phyloP scores from a whole-genome alignment of 1,140 invertebrate species.

The Drosophila parabipectinata region DNA sequence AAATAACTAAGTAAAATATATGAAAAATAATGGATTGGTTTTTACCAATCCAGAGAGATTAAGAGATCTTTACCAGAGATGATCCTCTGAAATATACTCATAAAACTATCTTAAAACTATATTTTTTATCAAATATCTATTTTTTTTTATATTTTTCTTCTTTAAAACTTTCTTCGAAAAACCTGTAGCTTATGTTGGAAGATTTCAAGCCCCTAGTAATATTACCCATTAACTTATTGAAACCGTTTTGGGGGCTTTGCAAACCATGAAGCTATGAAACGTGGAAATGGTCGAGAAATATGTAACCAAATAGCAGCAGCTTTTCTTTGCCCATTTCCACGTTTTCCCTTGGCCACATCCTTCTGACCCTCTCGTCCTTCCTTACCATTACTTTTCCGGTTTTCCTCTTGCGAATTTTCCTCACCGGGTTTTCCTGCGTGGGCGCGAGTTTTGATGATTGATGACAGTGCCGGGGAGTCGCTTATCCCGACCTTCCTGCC shows the following conservation, averaged over 20 bases:
- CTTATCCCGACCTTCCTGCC: constrained; percentile 38
- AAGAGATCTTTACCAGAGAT: too few species aligned
- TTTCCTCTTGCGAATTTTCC: constrained; percentile 10
- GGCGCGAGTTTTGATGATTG: constrained; percentile 57
- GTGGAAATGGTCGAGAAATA: constrained; percentile 14
- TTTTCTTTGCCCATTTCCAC: constrained; percentile 1
- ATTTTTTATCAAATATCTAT: neutral
- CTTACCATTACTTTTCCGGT: constrained; percentile 6
- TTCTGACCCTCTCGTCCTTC: constrained; percentile 1
- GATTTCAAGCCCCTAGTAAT: neutral
- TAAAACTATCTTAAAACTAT: too few species aligned
- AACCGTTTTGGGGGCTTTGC: constrained; percentile 33
- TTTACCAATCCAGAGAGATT: too few species aligned
- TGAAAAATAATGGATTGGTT: too few species aligned
- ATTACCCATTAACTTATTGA: constrained; percentile 32
- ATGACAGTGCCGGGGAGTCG: constrained; percentile 49
- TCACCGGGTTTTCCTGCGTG: constrained; percentile 25
- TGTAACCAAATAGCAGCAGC: constrained; percentile 8
- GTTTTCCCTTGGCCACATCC: neutral
- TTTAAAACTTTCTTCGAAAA: neutral
- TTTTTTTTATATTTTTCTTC: neutral
- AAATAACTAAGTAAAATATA: too few species aligned
- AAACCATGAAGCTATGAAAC: constrained; percentile 35
- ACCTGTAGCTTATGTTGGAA: neutral
- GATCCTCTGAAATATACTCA: too few species aligned